These are phyloP conservation scores for Atrina japonica DNA, from an alignment of 2,888 invertebrate genomes.

Conservation along the genomic window DNA sequence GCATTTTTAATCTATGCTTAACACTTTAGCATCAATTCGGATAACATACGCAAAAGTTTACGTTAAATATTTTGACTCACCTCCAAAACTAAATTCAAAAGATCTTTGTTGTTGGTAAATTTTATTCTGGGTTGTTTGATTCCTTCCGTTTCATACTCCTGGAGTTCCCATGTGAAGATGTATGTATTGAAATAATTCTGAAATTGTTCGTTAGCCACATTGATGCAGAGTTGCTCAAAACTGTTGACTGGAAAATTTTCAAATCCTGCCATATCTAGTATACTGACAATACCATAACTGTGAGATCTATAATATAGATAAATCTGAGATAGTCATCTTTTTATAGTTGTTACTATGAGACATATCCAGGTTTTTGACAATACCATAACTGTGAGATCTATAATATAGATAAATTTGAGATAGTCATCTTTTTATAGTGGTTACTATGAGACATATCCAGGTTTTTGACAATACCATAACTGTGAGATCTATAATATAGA, in stretches of 20 bases:
- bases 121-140: conserved; percentile 68
- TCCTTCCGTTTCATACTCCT: conserved; percentile 72
- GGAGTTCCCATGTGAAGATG: conserved; percentile 73
- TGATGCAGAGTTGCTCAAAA: conserved; percentile 78
- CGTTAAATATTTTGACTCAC: no score
- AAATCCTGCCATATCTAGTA: conserved; percentile 78
- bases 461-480: conserved; percentile 61
- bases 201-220: conserved; percentile 78
- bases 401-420: no score
- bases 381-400: neutral
- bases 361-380: conserved; percentile 75
- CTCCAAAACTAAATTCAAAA: conserved; percentile 71
- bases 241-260: conserved; percentile 75
- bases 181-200: conserved; percentile 78
- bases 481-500: no score
- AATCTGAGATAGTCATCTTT: no score
- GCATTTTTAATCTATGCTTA: no score
- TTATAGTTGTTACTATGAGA: no score
- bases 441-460: conserved; percentile 78
- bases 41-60: no score
- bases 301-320: no score
- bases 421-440: no score
- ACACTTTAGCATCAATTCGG: no score
- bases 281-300: conserved; percentile 57
- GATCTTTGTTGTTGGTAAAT: conserved; percentile 71